Evolutionary conservation across 2,888 invertebrate species (phyloP).

Genomic region (Eupithecia subfuscata): DNA sequence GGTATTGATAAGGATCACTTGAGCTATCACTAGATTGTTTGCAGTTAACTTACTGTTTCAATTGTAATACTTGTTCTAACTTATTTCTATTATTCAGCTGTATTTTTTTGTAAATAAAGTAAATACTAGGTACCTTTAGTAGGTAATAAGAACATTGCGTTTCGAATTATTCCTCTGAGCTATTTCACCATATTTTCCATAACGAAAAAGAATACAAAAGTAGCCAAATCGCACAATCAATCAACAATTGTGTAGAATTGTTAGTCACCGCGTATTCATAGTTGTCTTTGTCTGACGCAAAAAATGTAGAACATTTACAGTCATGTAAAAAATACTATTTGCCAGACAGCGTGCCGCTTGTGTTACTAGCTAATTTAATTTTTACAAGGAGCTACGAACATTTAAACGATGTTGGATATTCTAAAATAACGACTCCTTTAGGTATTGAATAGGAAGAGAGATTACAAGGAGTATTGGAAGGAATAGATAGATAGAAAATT

Average conservation of each 20-base stretch:
- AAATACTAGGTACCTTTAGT: background rate
- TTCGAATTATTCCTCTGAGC: background rate
- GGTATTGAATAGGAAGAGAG: background rate
- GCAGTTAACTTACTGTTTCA: too few relatives aligned
- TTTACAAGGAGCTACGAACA: slow-evolving; percentile 59
- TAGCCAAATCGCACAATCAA: slow-evolving; percentile 49
- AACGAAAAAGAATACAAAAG: slow-evolving; percentile 44
- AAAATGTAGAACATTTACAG: slow-evolving; percentile 62
- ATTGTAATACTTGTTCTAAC: too few relatives aligned
- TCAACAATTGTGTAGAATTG: slow-evolving; percentile 50
- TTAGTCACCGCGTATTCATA: slow-evolving; percentile 40
- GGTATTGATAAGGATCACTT: too few relatives aligned
- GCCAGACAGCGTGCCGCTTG: slow-evolving; percentile 79
- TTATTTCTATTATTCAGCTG: too few relatives aligned
- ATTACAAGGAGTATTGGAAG: background rate
- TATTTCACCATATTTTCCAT: slow-evolving; percentile 12
- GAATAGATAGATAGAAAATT: too few relatives aligned
- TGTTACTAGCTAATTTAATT: slow-evolving; percentile 59
- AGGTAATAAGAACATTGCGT: background rate
- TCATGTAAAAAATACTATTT: slow-evolving; percentile 54
- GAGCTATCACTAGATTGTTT: too few relatives aligned
- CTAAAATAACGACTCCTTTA: background rate
- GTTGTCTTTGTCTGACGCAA: slow-evolving; percentile 54
- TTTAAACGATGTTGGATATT: slow-evolving; percentile 9
- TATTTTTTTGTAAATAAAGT: too few relatives aligned